Evolutionary conservation across 2,113 vertebrate species (phyloP).

Genomic region (Hyperoodon ampullatus): DNA sequence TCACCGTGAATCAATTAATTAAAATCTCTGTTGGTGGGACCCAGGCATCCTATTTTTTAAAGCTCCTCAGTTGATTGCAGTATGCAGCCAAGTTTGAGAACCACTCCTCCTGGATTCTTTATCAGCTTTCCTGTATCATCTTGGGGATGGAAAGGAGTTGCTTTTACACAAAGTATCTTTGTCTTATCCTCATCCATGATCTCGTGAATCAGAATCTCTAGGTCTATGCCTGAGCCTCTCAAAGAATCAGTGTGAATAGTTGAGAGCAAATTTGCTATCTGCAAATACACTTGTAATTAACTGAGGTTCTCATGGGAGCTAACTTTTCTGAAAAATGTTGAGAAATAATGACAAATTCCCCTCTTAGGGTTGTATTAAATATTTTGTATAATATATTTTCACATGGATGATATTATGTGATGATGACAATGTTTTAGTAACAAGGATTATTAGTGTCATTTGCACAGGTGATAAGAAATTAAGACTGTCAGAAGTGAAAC

Average conservation of each 20-base stretch:
- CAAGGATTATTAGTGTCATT: background rate
- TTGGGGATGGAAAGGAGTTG: background rate
- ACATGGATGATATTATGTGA: background rate
- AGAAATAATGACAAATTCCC: background rate
- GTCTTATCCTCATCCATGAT: background rate
- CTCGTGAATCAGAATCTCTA: background rate
- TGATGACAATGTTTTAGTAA: background rate
- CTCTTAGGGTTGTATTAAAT: background rate
- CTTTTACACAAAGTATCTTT: background rate
- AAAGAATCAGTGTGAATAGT: background rate
- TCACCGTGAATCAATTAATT: background rate
- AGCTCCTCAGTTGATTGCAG: background rate
- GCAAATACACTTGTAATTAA: slow-evolving; percentile 15
- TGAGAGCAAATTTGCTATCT: slow-evolving; percentile 6
- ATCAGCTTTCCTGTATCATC: background rate
- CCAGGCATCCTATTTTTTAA: background rate
- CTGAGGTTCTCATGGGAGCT: background rate
- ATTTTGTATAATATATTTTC: background rate
- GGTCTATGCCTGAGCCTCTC: background rate
- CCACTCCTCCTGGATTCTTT: background rate
- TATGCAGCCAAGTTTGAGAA: background rate
- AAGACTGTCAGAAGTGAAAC: background rate
- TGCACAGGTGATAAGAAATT: slow-evolving; percentile 18
- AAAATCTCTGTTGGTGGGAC: background rate
- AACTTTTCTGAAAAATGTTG: slow-evolving; percentile 1